phyloP scores from a whole-genome alignment of 1,140 invertebrate species.

The Caenorhabditis inopinata region DNA sequence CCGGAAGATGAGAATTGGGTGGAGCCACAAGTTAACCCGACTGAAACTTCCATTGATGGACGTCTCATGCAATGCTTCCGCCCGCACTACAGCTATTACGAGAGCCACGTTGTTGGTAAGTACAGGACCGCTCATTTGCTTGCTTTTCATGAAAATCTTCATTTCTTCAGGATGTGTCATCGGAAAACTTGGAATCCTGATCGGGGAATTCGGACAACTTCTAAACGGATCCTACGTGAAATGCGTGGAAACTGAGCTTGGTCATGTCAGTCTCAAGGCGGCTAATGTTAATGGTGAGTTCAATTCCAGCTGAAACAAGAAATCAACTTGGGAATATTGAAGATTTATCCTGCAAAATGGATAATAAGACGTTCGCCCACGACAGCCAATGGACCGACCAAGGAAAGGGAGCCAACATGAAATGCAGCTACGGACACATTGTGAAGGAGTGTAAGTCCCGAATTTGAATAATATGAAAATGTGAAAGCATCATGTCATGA shows the following conservation, averaged over 20 bases:
- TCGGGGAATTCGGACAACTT: slow-evolving; percentile 36
- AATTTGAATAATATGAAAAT: too few relatives aligned
- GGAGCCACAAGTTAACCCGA: slow-evolving; percentile 28
- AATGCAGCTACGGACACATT: slow-evolving; percentile 32
- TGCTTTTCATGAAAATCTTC: too few relatives aligned
- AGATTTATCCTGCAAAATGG: slow-evolving; percentile 37
- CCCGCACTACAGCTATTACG: slow-evolving; percentile 41
- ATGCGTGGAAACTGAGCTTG: slow-evolving; percentile 31
- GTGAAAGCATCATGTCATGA: too few relatives aligned
- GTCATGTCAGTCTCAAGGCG: slow-evolving; percentile 16
- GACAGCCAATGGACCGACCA: slow-evolving; percentile 15
- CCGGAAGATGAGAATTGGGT: slow-evolving; percentile 38
- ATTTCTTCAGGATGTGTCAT: slow-evolving; percentile 38
- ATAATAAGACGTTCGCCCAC: slow-evolving; percentile 27
- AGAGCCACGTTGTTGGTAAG: slow-evolving; percentile 38
- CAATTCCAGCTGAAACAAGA: neutral
- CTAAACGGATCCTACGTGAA: slow-evolving; percentile 29
- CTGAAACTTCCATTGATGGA: slow-evolving; percentile 15
- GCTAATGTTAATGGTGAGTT: slow-evolving; percentile 18
- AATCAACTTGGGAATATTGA: neutral
- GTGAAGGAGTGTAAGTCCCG: slow-evolving; percentile 16
- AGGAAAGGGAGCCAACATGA: slow-evolving; percentile 14
- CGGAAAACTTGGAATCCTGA: slow-evolving; percentile 34
- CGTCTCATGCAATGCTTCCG: slow-evolving; percentile 46
- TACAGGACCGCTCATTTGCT: too few relatives aligned